A percentile compares a stretch with the other conserved stretches of the same genome.
These are phyloP conservation scores for Syngnathoides biaculeatus DNA, from an alignment of 2,113 vertebrate genomes.

Conservation along the genomic window DNA sequence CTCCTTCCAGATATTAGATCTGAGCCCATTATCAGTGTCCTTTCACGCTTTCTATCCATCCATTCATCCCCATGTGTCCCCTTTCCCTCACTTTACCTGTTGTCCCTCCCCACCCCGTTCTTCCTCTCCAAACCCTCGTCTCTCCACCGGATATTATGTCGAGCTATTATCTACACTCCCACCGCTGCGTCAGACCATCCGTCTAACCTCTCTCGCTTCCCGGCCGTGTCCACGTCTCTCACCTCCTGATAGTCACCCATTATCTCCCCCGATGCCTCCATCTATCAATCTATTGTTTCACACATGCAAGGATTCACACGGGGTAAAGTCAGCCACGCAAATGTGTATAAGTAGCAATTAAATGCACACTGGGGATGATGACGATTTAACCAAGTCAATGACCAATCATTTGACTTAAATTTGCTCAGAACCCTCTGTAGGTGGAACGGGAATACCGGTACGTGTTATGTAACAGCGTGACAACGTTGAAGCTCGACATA, in stretches of 20 bases:
- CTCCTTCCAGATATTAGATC: slow-evolving; percentile 37
- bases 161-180: slow-evolving; percentile 64
- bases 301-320: slow-evolving; percentile 36
- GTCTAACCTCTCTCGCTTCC: slow-evolving; percentile 56
- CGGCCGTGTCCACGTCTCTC: slow-evolving; percentile 52
- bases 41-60: slow-evolving; percentile 23
- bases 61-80: slow-evolving; percentile 6
- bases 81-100: slow-evolving; percentile 37
- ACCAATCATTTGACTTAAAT: not conserved
- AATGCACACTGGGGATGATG: not conserved
- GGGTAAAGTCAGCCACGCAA: slow-evolving; percentile 29
- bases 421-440: not conserved
- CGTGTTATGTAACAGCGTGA: not conserved
- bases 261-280: slow-evolving; percentile 43
- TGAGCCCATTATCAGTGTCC: slow-evolving; percentile 35
- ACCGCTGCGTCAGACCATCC: slow-evolving; percentile 48
- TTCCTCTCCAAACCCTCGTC: slow-evolving; percentile 6
- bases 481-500: not conserved
- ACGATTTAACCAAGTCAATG: slow-evolving; percentile 1
- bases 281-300: slow-evolving; percentile 39
- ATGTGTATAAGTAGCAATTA: slow-evolving; percentile 24
- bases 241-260: slow-evolving; percentile 56
- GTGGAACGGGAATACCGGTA: not conserved
- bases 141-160: slow-evolving; percentile 59
- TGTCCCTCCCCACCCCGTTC: slow-evolving; percentile 28